These are phyloP conservation scores for Synodontis membranacea DNA, from an alignment of 2,113 vertebrate species.

Conservation along the genomic window DNA sequence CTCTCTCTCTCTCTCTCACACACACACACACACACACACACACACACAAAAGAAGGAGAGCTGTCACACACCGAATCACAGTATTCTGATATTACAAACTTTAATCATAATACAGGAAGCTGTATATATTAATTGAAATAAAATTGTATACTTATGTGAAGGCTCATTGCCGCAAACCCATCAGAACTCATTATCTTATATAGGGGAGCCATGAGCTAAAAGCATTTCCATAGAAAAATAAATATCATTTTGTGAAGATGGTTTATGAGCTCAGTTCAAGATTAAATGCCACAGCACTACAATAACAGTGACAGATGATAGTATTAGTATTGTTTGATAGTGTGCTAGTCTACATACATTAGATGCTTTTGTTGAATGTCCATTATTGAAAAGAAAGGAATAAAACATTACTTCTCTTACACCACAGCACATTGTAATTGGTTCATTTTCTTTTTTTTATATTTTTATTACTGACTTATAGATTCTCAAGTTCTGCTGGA, in stretches of 20 bases:
- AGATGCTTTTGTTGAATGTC: too few species aligned
- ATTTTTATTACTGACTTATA: neutral
- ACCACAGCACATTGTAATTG: neutral
- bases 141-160: too few species aligned
- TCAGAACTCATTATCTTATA: neutral
- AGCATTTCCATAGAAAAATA: neutral
- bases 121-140: too few species aligned
- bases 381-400: neutral
- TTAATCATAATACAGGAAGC: neutral
- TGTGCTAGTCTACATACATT: too few species aligned
- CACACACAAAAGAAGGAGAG: neutral
- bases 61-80: neutral
- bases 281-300: too few species aligned
- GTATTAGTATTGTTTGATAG: too few species aligned
- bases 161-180: neutral
- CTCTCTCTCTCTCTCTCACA: neutral
- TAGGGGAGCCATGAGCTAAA: neutral
- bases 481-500: too few species aligned
- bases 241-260: neutral
- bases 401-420: neutral
- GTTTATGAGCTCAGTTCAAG: neutral
- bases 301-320: too few species aligned
- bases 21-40: too few species aligned
- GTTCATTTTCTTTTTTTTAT: neutral
- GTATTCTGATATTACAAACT: neutral